phyloP scores from a whole-genome alignment of 2,113 vertebrate species.

The Gavialis gangeticus region DNA sequence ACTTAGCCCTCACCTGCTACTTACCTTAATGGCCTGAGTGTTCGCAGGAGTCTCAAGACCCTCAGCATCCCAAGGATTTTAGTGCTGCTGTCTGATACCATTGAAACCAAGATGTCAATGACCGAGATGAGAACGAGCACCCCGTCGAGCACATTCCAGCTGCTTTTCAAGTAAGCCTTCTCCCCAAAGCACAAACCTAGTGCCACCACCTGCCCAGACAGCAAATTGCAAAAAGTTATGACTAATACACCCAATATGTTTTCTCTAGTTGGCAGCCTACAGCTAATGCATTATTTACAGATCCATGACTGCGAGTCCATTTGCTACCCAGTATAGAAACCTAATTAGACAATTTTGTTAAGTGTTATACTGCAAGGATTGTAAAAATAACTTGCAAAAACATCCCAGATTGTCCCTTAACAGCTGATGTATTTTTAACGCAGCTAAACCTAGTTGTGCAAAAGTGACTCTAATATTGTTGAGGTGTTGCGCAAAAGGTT shows the following conservation, averaged over 20 bases:
- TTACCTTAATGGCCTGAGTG: constrained; percentile 93
- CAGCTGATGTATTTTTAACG: constrained; percentile 39
- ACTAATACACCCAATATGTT: neutral
- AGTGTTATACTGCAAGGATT: constrained; percentile 8
- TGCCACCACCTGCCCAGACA: constrained; percentile 89
- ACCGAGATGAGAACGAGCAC: constrained; percentile 96
- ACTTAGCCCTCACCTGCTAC: neutral
- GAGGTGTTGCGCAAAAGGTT: neutral
- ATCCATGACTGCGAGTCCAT: constrained; percentile 7
- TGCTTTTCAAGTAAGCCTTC: constrained; percentile 94
- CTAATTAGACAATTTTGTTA: constrained; percentile 54
- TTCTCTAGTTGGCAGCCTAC: constrained; percentile 20
- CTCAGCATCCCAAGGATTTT: constrained; percentile 97
- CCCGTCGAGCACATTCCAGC: constrained; percentile 97
- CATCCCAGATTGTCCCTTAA: constrained; percentile 19
- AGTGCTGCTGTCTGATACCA: constrained; percentile 94
- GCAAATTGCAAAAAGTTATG: constrained; percentile 60
- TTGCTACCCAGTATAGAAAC: constrained; percentile 44
- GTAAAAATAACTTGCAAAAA: constrained; percentile 44
- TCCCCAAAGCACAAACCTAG: constrained; percentile 94
- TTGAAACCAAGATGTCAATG: constrained; percentile 94
- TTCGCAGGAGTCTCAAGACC: constrained; percentile 93
- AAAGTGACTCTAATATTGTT: neutral
- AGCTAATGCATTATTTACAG: constrained; percentile 40
- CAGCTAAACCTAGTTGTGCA: constrained; percentile 31